phyloP scores from a whole-genome alignment of 2,797 vertebrate genomes.

The Poecilia velifera region DNA sequence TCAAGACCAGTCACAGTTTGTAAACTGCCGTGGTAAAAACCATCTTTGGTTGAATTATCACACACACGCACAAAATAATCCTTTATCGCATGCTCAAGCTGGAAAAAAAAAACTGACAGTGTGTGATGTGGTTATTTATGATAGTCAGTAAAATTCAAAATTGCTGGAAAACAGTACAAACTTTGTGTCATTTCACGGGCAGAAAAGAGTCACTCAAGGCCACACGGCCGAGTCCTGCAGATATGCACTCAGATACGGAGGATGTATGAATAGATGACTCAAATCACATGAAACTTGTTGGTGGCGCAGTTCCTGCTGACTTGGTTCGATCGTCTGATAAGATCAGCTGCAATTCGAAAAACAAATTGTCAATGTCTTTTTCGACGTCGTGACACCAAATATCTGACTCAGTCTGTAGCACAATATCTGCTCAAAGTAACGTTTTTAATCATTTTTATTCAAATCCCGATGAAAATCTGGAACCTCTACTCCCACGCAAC shows the following conservation, averaged over 20 bases:
- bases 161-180: slow-evolving; percentile 8
- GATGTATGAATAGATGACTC: slow-evolving; percentile 32
- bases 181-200: background rate
- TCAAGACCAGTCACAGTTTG: slow-evolving; percentile 35
- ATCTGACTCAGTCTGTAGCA: background rate
- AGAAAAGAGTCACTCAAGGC: slow-evolving; percentile 4
- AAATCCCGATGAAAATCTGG: background rate
- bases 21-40: slow-evolving; percentile 19
- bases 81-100: slow-evolving; percentile 61
- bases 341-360: slow-evolving; percentile 13
- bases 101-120: slow-evolving; percentile 24
- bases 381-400: background rate
- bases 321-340: slow-evolving; percentile 27
- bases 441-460: background rate
- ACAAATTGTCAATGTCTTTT: background rate
- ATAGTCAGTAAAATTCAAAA: slow-evolving; percentile 30
- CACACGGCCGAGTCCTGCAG: slow-evolving; percentile 10
- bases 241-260: slow-evolving; percentile 25
- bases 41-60: slow-evolving; percentile 14
- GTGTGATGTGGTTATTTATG: slow-evolving; percentile 20
- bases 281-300: slow-evolving; percentile 18
- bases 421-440: slow-evolving; percentile 12
- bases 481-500: slow-evolving; percentile 32
- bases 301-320: slow-evolving; percentile 3
- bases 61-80: slow-evolving; percentile 13